Evolutionary conservation across 2,888 invertebrate species (phyloP).

Genomic region (Oeneis ivallda): DNA sequence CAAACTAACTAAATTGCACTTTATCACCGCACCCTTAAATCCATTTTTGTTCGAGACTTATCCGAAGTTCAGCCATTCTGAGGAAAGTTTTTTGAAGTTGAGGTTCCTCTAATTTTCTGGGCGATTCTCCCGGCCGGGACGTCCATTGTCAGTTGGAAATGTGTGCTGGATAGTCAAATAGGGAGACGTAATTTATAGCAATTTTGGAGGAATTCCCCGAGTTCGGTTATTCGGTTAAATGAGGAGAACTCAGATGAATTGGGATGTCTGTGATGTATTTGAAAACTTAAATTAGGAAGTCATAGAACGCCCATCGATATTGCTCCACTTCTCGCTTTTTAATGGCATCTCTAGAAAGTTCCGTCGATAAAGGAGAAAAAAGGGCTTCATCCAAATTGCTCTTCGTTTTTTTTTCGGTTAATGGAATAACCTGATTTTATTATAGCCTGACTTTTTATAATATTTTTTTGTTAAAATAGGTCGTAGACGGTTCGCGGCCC

Average conservation of each 20-base stretch:
- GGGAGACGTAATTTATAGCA: constrained; percentile 54
- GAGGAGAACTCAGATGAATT: constrained; percentile 20
- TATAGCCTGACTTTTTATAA: too few species aligned
- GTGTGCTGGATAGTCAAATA: constrained; percentile 56
- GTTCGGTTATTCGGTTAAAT: constrained; percentile 11
- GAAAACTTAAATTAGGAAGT: constrained; percentile 35
- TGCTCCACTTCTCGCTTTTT: constrained; percentile 3
- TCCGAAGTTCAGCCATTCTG: constrained; percentile 46
- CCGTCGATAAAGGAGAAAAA: neutral
- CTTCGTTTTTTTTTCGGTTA: too few species aligned
- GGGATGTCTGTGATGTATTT: constrained; percentile 31
- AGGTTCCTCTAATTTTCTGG: constrained; percentile 60
- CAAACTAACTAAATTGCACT: constrained; percentile 55
- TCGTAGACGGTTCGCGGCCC: too few species aligned
- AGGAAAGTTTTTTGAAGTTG: constrained; percentile 58
- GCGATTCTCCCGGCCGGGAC: constrained; percentile 42
- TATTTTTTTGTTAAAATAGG: too few species aligned
- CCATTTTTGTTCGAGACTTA: constrained; percentile 49
- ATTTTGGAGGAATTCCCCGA: constrained; percentile 44
- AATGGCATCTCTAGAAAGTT: constrained; percentile 17
- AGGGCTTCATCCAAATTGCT: neutral
- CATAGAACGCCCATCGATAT: constrained; percentile 6
- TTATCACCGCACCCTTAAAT: constrained; percentile 49
- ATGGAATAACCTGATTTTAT: too few species aligned
- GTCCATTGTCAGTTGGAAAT: constrained; percentile 63